Evolutionary conservation across 2,113 vertebrate species (phyloP), one percentile per base, ranked within the genome.

Genomic region (Junco hyemalis): DNA sequence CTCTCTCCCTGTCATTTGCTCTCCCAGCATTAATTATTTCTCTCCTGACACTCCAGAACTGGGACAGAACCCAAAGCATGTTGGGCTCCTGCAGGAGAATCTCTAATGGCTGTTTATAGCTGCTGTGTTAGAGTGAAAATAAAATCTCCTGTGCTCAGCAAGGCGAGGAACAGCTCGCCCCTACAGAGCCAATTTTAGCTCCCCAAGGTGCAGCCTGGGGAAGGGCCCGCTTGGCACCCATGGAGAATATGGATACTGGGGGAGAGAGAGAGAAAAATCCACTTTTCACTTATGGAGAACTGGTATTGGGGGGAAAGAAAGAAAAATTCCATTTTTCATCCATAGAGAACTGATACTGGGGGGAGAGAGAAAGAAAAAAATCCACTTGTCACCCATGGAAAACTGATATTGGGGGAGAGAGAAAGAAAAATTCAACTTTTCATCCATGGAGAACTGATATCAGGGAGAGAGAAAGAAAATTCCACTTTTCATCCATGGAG

Each of bases 161-260:
- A 44, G 68, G 83, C 15, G 5, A 69, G 89, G 94, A 83, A 53
- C 81, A 51, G 19, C 86, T 88, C 54, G 12, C 83, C 94, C 65
- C 82, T 56, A 2, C 11, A 0, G 1, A 83, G 76, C 82, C 36
- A 2, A 38, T 93, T 95, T 90, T 86, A 95, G 91, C 83, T 50
- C 26, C 42, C 54, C 0, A 77, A 72, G 1, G 2, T 15, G 29
- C 57, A 33, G 82, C 71, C 78, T 5, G 2, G 48, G 65, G 53
- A 88, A 64, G 70, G 57, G 22, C 53, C 26, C 14, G 1, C n/a
- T 82, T 28, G 7, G 16, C 57, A 36, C 7, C 57, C 35, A 4
- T 35, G n/a, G 57, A 36, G n/a, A 59, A 24, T 45, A 45, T 12
- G 21, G 29, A 54, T 54, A 8, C 8, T 54, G 53, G 53, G 53